A percentile compares a stretch with the other conserved stretches of the same genome.
These are phyloP conservation scores for Endomychus coccineus DNA, from an alignment of 2,888 invertebrate genomes.

Conservation along the genomic window DNA sequence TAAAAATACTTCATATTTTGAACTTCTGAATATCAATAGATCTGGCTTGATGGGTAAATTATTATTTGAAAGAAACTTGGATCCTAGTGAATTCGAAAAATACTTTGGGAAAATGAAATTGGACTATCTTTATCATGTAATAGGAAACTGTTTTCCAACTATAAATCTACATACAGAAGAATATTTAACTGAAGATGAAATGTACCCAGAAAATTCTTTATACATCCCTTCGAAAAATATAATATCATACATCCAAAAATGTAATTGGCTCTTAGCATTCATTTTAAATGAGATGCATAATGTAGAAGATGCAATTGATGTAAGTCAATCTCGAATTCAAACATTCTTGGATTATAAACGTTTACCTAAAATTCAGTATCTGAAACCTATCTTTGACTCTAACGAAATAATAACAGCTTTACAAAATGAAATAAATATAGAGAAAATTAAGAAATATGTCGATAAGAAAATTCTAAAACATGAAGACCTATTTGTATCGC, in stretches of 20 bases:
- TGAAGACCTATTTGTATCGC: slow-evolving; percentile 19
- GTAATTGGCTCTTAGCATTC: slow-evolving; percentile 63
- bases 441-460: slow-evolving; percentile 47
- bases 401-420: slow-evolving; percentile 54
- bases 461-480: slow-evolving; percentile 31
- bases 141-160: slow-evolving; percentile 64
- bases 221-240: slow-evolving; percentile 47
- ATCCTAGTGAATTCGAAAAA: slow-evolving; percentile 60
- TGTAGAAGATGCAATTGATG: slow-evolving; percentile 49
- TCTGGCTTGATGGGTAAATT: slow-evolving; percentile 58
- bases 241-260: slow-evolving; percentile 55
- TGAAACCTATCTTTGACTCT: slow-evolving; percentile 53
- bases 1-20: slow-evolving; percentile 45
- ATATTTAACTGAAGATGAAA: slow-evolving; percentile 48
- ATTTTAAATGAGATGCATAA: slow-evolving; percentile 59
- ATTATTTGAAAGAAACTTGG: slow-evolving; percentile 59
- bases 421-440: slow-evolving; percentile 46
- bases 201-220: slow-evolving; percentile 36
- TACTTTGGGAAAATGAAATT: slow-evolving; percentile 63
- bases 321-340: slow-evolving; percentile 47
- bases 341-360: slow-evolving; percentile 55
- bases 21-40: slow-evolving; percentile 48
- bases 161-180: slow-evolving; percentile 46
- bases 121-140: slow-evolving; percentile 66
- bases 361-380: slow-evolving; percentile 47